Evolutionary conservation across 2,113 vertebrate genomes (phyloP), one percentile per base, ranked within the genome.

Genomic region (Nothoprocta pentlandii): DNA sequence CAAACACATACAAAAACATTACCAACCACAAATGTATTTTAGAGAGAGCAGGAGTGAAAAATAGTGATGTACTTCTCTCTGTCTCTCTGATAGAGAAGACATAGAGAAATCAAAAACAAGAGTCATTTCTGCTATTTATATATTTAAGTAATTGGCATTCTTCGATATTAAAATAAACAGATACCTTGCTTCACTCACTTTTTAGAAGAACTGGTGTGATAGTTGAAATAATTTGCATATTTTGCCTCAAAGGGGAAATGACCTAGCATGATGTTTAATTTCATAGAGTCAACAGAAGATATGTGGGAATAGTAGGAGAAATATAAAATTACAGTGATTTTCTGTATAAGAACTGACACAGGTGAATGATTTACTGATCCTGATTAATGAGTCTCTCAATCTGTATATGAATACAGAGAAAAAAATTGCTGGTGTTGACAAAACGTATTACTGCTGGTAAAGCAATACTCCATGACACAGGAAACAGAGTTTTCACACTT

Each of bases 311-410:
- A 93, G 64, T 12, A 23, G 10, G 6, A 85, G 9, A 66, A 75
- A 42, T 2, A 47, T 32, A 90, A 83, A 76, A 78, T 36, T 51
- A 22, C 7, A 41, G 13, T 34, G 62, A 68, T 36, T 20, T 73
- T 80, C 12, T 41, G 21, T 21, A 69, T 53, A 53, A 92, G 85
- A 74, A 51, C 5, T 87, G 36, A 75, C 10, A 30, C 9, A 56
- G 59, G 20, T 91, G n/a, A 74, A 81, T 77, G n/a, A 87, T 81
- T 92, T 36, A n/a, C 25, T 86, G 56, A 75, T 71, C 17, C 85
- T 74, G 30, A 80, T 85, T 85, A 81, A 90, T n/a, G 16, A 68
- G 28, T 34, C 17, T 74, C 56, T 90, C 23, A 71, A 63, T 76
- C 44, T 81, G 16, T 59, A 42, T 42, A 41, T 54, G 16, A 36